Evolutionary conservation across 2,797 vertebrate species (phyloP), one percentile per base, ranked within the genome.

Genomic region (Tenualosa ilisha): DNA sequence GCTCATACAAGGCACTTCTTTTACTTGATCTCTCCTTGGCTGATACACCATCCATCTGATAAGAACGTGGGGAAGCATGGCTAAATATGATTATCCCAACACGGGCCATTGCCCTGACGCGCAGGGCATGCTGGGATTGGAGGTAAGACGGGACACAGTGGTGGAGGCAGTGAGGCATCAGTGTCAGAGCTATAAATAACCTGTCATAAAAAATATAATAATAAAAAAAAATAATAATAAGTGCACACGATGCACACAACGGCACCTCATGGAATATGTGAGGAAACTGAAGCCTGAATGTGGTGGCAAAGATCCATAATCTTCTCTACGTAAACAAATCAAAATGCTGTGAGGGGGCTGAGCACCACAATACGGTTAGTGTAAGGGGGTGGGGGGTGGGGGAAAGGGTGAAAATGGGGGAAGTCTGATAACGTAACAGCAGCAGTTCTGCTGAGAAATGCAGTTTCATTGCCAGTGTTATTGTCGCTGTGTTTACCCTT

Each of bases 21-120:
- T 83, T 87, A 91, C 90, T 91, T 91, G 92, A 95, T 95, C 92
- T 90, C 26, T 56, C 89, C 89, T 88, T 90, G 83, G 72, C 85
- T 86, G 86, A 89, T 89, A 86, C 65, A 84, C 84, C 89, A 85
- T 88, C 91, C 89, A 92, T 92, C 91, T 90, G 94, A 95, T 94
- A 94, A 94, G 91, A 82, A 85, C 84, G 88, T 87, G 88, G 85
- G 93, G 93, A 92, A 87, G 88, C 89, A 90, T 91, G 85, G 89
- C 92, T 91, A 91, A 91, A 94, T 92, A 88, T 91, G 93, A 95
- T 95, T 94, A 95, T 91, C 90, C 90, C 89, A 88, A 86, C 88
- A 90, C 86, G 92, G 93, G 92, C 91, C 93, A 92, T 90, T 91
- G 90, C 82, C 59, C 91, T 79, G 87, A 87, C 91, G 89, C 90